Base-by-base conservation (phyloP, 2,113 vertebrate species). In the Meles meles region DNA sequence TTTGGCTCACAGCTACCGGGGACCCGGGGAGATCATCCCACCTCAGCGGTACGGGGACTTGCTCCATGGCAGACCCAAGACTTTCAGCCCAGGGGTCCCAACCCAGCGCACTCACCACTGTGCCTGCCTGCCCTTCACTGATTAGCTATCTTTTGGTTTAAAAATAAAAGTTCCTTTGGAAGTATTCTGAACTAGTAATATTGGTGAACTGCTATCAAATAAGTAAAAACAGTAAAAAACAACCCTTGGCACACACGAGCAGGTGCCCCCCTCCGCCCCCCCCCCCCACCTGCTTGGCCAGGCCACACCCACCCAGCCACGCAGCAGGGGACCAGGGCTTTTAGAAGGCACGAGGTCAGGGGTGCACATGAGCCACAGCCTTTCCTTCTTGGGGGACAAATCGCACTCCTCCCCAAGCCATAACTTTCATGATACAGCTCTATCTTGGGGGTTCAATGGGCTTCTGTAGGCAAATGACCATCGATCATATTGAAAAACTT, bases 61-160 rank as follows among this genome's bases (percentile, higher is more conserved):
- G 77, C 37, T 17, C 6, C 0, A 12, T 1, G 76, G 55, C 27
- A 13, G 57, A 29, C 23, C 39, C 9, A 11, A 39, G 72, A 29
- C 5, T 2, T 15, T 0, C 5, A 49, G 29, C 17, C 4, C 55
- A 17, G 55, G 7, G 2, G 17, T 4, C n/a, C 4, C 13, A 9
- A 6, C 12, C 3, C 29, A 5, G 13, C 1, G 2, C 0, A 6
- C 86, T 81, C 13, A 39, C 23, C 9, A 31, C n/a, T 7, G 92
- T 7, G 5, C 67, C 20, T 18, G 3, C 27, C 59, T 39, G 59
- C 52, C 31, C 74, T 25, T 61, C 14, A 1, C 5, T 0, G 14
- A 61, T 13, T 9, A 5, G 20, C 25, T 34, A 13, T 7, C 92
- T 52, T 52, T 18, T 17, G 55, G 34, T 34, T 23, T 2, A 34